These are phyloP conservation scores for Thryonomys swinderianus DNA, from an alignment of 2,113 vertebrate genomes.

Conservation along the genomic window DNA sequence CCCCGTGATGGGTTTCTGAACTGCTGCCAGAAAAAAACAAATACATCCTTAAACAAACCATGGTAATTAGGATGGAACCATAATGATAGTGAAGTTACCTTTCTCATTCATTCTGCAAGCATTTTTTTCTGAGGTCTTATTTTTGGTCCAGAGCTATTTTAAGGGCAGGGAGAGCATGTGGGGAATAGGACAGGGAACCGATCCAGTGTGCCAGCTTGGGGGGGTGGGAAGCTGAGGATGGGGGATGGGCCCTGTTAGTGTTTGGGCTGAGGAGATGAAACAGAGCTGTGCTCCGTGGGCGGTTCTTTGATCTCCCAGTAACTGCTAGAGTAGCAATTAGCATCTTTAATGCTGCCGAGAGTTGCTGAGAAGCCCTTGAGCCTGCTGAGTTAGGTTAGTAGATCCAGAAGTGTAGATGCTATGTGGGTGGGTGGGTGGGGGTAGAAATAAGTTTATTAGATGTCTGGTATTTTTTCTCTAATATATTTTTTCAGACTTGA, in stretches of 20 bases:
- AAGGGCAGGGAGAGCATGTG: conserved; percentile 40
- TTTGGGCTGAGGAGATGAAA: conserved; percentile 79
- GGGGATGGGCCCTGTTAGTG: conserved; percentile 63
- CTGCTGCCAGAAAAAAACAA: conserved; percentile 51
- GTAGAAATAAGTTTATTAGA: neutral
- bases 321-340: conserved; percentile 81
- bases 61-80: conserved; percentile 62
- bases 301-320: conserved; percentile 80
- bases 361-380: conserved; percentile 76
- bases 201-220: conserved; percentile 62
- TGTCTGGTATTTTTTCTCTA: conserved; percentile 20
- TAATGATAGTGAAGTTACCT: conserved; percentile 71
- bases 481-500: conserved; percentile 34
- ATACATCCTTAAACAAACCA: conserved; percentile 53
- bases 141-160: conserved; percentile 71
- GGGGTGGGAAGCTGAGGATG: too few relatives aligned
- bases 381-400: conserved; percentile 69
- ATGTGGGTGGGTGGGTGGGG: too few relatives aligned
- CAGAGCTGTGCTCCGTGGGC: conserved; percentile 69
- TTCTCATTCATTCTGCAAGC: conserved; percentile 67
- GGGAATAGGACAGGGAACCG: conserved; percentile 59
- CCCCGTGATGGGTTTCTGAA: conserved; percentile 39
- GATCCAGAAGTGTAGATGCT: conserved; percentile 60
- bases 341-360: conserved; percentile 76
- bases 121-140: conserved; percentile 68